Evolutionary conservation across 2,888 invertebrate species (phyloP).

Genomic region (Hirudinaria manillensis): DNA sequence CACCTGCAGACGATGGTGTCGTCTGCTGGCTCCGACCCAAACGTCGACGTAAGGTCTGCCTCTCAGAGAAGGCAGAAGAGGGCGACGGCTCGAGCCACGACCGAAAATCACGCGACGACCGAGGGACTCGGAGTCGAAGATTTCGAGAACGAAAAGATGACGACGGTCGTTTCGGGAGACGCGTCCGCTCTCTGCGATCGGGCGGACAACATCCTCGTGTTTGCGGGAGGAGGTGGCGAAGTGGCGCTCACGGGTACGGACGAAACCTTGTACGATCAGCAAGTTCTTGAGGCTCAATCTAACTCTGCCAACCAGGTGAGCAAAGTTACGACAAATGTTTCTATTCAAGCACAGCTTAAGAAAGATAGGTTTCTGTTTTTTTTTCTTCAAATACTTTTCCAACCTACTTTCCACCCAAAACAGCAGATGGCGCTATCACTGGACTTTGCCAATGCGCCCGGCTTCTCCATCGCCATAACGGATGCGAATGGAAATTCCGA

Average conservation of each 20-base stretch:
- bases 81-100: neutral
- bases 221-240: no score
- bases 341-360: neutral
- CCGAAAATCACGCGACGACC: neutral
- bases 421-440: neutral
- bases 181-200: no score
- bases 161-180: neutral
- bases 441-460: slow-evolving; percentile 20
- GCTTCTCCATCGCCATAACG: slow-evolving; percentile 23
- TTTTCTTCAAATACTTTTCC: no score
- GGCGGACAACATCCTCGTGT: no score
- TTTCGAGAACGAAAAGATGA: neutral
- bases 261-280: neutral
- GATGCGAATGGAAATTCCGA: slow-evolving; percentile 8
- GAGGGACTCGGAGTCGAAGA: no score
- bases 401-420: neutral
- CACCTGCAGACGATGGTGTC: slow-evolving; percentile 8
- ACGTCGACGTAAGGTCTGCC: neutral
- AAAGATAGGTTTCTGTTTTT: no score
- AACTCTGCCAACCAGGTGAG: no score
- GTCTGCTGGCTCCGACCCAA: neutral
- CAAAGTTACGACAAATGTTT: no score
- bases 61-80: neutral
- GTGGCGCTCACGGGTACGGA: neutral
- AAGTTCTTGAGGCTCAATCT: neutral